phyloP scores from a whole-genome alignment of 2,888 invertebrate species.

The Leptinotarsa tumamoca region DNA sequence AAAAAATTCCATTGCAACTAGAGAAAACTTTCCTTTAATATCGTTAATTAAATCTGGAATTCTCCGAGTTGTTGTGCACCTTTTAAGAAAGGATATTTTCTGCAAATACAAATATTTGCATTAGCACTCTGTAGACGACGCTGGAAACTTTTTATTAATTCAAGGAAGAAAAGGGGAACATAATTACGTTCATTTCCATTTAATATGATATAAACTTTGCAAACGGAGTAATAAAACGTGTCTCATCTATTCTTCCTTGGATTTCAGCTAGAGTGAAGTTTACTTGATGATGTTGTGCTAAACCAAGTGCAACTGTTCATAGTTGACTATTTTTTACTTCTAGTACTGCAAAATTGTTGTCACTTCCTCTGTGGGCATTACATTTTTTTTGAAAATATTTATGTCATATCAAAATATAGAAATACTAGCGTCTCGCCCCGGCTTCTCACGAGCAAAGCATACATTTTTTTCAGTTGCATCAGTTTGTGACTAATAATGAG shows the following conservation, averaged over 20 bases:
- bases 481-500: too few species aligned
- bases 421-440: too few species aligned
- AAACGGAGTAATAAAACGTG: slow-evolving; percentile 49
- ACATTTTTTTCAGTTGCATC: too few species aligned
- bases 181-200: slow-evolving; percentile 52
- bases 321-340: too few species aligned
- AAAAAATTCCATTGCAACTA: background rate
- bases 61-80: slow-evolving; percentile 30
- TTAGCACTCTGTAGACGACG: slow-evolving; percentile 31
- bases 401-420: too few species aligned
- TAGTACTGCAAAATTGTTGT: too few species aligned
- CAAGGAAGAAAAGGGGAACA: slow-evolving; percentile 38
- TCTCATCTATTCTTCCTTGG: slow-evolving; percentile 44
- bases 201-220: slow-evolving; percentile 47
- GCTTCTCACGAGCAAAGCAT: too few species aligned
- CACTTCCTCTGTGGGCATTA: too few species aligned
- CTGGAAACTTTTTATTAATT: slow-evolving; percentile 37
- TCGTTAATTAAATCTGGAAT: slow-evolving; percentile 36
- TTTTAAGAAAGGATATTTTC: slow-evolving; percentile 32
- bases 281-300: background rate
- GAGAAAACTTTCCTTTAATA: slow-evolving; percentile 29
- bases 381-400: too few species aligned
- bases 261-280: background rate
- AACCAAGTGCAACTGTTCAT: too few species aligned
- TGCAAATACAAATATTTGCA: slow-evolving; percentile 39